Conservation (phyloP, 2,888 invertebrate genomes). For the Heliconius aoede region DNA sequence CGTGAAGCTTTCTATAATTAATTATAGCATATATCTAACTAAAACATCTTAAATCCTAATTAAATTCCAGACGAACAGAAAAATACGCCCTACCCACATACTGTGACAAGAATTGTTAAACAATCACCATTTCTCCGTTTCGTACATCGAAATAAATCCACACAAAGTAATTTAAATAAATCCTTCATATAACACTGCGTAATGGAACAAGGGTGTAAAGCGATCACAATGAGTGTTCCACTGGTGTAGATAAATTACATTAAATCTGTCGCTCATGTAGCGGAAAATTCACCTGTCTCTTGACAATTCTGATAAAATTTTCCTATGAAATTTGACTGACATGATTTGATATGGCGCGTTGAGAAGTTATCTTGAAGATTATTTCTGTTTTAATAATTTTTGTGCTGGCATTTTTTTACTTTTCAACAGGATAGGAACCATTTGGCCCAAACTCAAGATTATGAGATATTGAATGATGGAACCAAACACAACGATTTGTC, state of each 20-base stretch:
- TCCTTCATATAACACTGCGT: constrained; percentile 32
- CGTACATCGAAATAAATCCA: constrained; percentile 21
- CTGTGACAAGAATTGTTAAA: constrained; percentile 5
- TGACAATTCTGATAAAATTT: constrained; percentile 45
- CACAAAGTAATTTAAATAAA: constrained; percentile 31
- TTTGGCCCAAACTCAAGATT: neutral
- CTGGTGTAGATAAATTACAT: constrained; percentile 76
- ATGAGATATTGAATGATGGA: neutral
- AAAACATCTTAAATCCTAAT: neutral
- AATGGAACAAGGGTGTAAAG: constrained; percentile 59
- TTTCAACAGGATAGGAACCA: no score
- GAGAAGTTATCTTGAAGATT: constrained; percentile 8
- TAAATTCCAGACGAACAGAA: neutral
- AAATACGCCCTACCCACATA: neutral
- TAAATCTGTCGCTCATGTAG: constrained; percentile 69
- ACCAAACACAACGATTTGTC: no score
- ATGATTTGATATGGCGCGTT: constrained; percentile 22
- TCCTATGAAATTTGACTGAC: constrained; percentile 40
- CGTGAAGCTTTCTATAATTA: no score
- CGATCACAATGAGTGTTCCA: constrained; percentile 71
- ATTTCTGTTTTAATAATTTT: neutral
- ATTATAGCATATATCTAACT: neutral
- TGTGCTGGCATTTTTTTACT: no score
- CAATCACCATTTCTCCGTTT: neutral
- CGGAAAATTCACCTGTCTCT: constrained; percentile 64